Evolutionary conservation across 2,888 invertebrate genomes (phyloP).

Genomic region (Epirrhoe tristata): DNA sequence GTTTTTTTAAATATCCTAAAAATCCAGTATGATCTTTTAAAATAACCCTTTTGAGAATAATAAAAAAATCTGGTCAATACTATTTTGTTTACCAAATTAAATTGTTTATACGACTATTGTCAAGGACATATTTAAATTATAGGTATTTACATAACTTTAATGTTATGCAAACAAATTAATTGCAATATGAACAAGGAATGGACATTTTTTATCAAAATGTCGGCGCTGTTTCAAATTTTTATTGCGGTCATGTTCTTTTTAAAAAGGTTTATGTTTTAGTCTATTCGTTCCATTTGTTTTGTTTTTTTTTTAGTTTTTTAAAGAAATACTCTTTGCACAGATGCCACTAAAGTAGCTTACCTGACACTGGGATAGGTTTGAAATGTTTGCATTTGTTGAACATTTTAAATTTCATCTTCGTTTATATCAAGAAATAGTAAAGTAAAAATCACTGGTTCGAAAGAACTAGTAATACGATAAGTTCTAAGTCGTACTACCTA

Average conservation of each 20-base stretch:
- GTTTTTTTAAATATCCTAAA: too few species aligned
- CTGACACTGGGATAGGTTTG: neutral
- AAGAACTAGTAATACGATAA: too few species aligned
- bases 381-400: neutral
- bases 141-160: conserved; percentile 52
- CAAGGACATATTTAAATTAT: conserved; percentile 34
- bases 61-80: neutral
- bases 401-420: neutral
- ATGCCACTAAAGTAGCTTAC: neutral
- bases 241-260: conserved; percentile 29
- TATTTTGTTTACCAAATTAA: conserved; percentile 17
- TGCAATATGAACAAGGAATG: conserved; percentile 51
- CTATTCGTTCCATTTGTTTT: conserved; percentile 3
- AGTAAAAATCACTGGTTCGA: too few species aligned
- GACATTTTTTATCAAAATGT: conserved; percentile 41
- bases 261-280: conserved; percentile 21
- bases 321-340: conserved; percentile 1
- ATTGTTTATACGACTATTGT: neutral
- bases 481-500: too few species aligned
- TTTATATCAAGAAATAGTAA: neutral
- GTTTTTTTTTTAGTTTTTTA: conserved; percentile 6
- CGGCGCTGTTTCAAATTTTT: conserved; percentile 37
- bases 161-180: conserved; percentile 63
- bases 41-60: conserved; percentile 10
- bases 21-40: neutral